A percentile compares a stretch with the other conserved stretches of the same genome.
phyloP scores from a whole-genome alignment of 92 coral and sea anemone genomes.

The Phenganax marumi region DNA sequence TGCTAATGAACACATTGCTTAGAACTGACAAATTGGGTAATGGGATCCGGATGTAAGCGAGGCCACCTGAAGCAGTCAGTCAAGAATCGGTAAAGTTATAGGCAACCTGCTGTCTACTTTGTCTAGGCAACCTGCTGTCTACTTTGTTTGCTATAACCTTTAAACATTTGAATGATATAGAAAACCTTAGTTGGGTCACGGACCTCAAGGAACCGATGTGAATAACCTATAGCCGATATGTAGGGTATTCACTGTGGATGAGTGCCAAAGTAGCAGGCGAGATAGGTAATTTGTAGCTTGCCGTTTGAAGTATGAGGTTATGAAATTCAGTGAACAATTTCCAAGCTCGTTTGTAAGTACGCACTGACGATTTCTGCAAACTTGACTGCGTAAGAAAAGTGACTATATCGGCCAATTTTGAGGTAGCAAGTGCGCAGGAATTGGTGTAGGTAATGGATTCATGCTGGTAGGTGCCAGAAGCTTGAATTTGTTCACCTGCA shows the following conservation, averaged over 20 bases:
- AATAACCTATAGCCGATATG: constrained; percentile 28
- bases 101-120: constrained; percentile 46
- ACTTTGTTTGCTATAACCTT: constrained; percentile 45
- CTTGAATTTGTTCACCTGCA: constrained; percentile 44
- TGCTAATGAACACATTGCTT: constrained; percentile 56
- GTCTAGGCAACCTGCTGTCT: no score
- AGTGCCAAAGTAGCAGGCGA: no score
- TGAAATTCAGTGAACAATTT: constrained; percentile 17
- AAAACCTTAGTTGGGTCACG: constrained; percentile 40
- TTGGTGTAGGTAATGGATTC: constrained; percentile 40
- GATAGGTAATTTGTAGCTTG: no score
- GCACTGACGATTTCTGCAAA: constrained; percentile 38
- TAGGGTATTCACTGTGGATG: constrained; percentile 8
- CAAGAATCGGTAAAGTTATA: constrained; percentile 12
- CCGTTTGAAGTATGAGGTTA: no score
- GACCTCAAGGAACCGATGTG: constrained; percentile 25
- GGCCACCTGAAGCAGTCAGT: no score
- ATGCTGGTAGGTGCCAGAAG: constrained; percentile 41
- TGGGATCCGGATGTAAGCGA: constrained; percentile 34
- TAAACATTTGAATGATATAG: no score
- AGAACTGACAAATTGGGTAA: constrained; percentile 39
- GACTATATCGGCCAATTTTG: constrained; percentile 44
- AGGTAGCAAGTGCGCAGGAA: constrained; percentile 49
- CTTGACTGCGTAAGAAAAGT: constrained; percentile 30
- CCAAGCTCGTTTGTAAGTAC: no score